phyloP scores from a whole-genome alignment of 2,888 invertebrate genomes.

The Panopea generosa region DNA sequence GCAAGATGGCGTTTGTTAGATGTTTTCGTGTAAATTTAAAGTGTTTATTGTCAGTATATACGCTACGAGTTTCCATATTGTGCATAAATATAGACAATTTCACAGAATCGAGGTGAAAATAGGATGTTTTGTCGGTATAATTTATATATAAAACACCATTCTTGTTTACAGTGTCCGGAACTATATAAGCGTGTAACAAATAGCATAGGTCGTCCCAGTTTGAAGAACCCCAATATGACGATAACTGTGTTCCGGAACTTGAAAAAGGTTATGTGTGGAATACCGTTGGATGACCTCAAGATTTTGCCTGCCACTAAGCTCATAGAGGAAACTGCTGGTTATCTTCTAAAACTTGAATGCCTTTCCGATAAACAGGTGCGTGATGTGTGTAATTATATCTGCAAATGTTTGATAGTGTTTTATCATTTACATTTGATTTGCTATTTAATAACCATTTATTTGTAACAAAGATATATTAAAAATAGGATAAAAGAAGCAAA shows the following conservation, averaged over 20 bases:
- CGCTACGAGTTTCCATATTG: too few relatives aligned
- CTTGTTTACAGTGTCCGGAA: constrained; percentile 36
- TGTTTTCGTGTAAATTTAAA: too few relatives aligned
- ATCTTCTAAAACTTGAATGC: constrained; percentile 23
- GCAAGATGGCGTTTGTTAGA: too few relatives aligned
- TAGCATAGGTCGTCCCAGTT: constrained; percentile 24
- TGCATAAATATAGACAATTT: too few relatives aligned
- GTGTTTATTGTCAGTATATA: too few relatives aligned
- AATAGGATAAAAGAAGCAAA: too few relatives aligned
- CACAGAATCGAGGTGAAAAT: too few relatives aligned
- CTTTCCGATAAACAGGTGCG: constrained; percentile 40
- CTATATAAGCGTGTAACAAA: constrained; percentile 23
- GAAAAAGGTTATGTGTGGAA: constrained; percentile 51
- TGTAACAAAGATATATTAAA: too few relatives aligned
- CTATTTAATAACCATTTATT: too few relatives aligned
- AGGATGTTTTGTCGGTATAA: too few relatives aligned
- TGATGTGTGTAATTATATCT: not conserved
- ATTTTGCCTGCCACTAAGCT: constrained; percentile 31
- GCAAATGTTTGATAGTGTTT: not conserved
- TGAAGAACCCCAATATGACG: constrained; percentile 58
- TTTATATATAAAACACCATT: too few relatives aligned
- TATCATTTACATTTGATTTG: not conserved
- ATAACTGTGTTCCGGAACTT: constrained; percentile 56
- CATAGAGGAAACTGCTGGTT: constrained; percentile 8
- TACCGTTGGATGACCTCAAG: constrained; percentile 43